Base-by-base conservation (phyloP, 2,797 vertebrate species). In the Lutjanus campechanus region DNA sequence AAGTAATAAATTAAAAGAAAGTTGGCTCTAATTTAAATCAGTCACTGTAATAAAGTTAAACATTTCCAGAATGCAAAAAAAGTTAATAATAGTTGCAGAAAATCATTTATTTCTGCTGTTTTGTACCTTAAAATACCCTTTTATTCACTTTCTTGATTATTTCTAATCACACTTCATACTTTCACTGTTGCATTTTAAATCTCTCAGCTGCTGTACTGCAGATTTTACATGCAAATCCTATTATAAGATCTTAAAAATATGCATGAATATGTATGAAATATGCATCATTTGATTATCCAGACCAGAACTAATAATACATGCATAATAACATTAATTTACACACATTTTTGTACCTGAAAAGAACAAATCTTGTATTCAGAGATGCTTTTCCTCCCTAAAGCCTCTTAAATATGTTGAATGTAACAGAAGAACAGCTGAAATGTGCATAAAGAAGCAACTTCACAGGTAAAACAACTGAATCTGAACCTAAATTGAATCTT, bases 31-130 rank as follows among this genome's bases (percentile, higher is more conserved):
- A 36, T 36, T 36, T 5, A 36, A 5, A 13, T 46, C 12, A 46
- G 12, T 46, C 11, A 46, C 44, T 46, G 9, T 16, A 10, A 6
- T 9, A 1, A n/a, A 50, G 10, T 41, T 66, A 7, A 58, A 66
- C 10, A 22, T 8, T 1, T 5, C 1, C 53, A 58, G 43, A 2
- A 2, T 7, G 7, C 0, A 19, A 16, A 3, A 1, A 19, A 36
- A 5, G 8, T 17, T 7, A 3, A 22, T 4, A 25, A 25, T 0
- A 8, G 7, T 1, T 11, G 5, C 53, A 47, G 2, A 69, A 25
- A 56, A 10, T 25, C 13, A 56, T 29, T 16, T 0, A 29, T 36
- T 8, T 16, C 2, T 1, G 4, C 25, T 16, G 1, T 25, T 49
- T 61, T 43, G 19, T 1, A 7, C 1, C 8, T 20, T 19, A 11